These are phyloP conservation scores for Danaus plexippus DNA, from an alignment of 1,140 invertebrate genomes.

Conservation along the genomic window DNA sequence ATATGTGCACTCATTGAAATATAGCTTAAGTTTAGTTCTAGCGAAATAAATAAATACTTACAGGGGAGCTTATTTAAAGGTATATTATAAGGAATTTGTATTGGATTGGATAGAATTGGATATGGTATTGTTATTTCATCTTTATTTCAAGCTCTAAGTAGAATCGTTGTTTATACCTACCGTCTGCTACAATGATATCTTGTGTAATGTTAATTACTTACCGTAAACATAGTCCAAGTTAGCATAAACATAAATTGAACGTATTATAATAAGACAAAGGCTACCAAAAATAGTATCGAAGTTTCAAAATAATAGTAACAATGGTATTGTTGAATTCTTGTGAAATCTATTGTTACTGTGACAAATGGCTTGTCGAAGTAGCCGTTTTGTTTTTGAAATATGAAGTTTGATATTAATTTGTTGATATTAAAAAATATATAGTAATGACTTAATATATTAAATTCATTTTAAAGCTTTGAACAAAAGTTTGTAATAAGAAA, in stretches of 20 bases:
- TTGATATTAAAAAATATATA: slow-evolving; percentile 4
- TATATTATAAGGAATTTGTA: too few relatives aligned
- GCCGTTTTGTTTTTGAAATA: slow-evolving; percentile 45
- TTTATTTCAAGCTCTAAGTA: too few relatives aligned
- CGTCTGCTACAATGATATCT: too few relatives aligned
- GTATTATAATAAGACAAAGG: slow-evolving; percentile 22
- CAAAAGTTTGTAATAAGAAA: not conserved
- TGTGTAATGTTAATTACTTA: slow-evolving; percentile 21
- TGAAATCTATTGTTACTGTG: slow-evolving; percentile 37
- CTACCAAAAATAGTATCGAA: slow-evolving; percentile 23
- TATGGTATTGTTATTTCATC: too few relatives aligned
- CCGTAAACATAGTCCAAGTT: slow-evolving; percentile 31
- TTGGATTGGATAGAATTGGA: too few relatives aligned
- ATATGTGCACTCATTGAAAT: too few relatives aligned
- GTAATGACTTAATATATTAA: slow-evolving; percentile 1
- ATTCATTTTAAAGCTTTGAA: slow-evolving; percentile 1
- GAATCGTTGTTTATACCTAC: too few relatives aligned
- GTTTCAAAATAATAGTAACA: slow-evolving; percentile 29
- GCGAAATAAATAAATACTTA: too few relatives aligned
- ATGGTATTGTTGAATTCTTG: slow-evolving; percentile 33
- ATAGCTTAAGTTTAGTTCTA: too few relatives aligned
- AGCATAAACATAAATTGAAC: slow-evolving; percentile 38
- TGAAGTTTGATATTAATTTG: too few relatives aligned
- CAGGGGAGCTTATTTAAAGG: too few relatives aligned
- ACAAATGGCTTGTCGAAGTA: slow-evolving; percentile 8